These are phyloP conservation scores for Sitobion miscanthi DNA, from an alignment of 1,140 invertebrate genomes.

Conservation along the genomic window DNA sequence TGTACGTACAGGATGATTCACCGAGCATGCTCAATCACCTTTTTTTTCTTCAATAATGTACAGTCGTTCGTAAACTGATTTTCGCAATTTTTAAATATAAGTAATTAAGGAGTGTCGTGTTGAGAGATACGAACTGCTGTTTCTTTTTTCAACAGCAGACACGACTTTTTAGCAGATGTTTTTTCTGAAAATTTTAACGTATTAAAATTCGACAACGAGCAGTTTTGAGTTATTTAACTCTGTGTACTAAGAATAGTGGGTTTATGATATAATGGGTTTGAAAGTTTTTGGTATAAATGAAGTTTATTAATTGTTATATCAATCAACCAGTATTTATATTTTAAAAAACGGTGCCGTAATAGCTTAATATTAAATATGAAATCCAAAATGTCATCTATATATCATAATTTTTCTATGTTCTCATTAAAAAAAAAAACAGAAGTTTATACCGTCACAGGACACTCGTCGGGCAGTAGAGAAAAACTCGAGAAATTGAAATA, in stretches of 20 bases:
- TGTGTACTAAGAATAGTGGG: neutral
- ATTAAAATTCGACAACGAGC: neutral
- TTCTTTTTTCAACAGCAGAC: no score
- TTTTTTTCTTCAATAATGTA: neutral
- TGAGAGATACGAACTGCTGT: neutral
- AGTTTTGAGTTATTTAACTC: neutral
- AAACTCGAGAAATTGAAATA: neutral
- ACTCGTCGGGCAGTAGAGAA: neutral
- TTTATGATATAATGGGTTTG: no score
- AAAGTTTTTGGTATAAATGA: no score
- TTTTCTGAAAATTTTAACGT: neutral
- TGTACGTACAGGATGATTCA: neutral
- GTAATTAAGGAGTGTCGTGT: neutral
- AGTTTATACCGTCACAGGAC: neutral
- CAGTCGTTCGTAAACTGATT: neutral
- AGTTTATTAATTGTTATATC: no score
- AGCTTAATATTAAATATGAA: no score
- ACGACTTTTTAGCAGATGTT: neutral
- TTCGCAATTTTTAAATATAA: neutral
- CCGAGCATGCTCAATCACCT: neutral
- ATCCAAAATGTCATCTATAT: no score
- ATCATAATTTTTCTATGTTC: no score
- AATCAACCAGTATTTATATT: neutral
- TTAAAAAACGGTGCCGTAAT: neutral
- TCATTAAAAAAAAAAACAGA: neutral